Evolutionary conservation across 2,888 invertebrate species (phyloP).

Genomic region (Melanophora roralis): DNA sequence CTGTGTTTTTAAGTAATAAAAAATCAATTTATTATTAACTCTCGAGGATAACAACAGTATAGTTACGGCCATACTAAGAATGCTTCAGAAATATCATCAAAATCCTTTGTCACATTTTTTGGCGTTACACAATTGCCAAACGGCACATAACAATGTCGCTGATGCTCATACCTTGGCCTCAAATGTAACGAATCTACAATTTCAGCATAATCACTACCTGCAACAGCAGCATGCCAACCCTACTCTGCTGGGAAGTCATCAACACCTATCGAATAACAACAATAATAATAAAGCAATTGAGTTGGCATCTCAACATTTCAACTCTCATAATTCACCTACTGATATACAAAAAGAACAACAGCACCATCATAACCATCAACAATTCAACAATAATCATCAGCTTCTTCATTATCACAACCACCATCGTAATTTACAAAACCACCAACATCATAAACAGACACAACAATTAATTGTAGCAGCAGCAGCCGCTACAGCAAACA

Average conservation of each 20-base stretch:
- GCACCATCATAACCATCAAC: conserved; percentile 32
- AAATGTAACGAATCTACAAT: conserved; percentile 67
- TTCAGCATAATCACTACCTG: conserved; percentile 65
- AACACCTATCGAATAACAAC: conserved; percentile 33
- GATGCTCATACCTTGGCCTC: conserved; percentile 67
- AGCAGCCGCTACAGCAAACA: conserved; percentile 67
- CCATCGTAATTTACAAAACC: conserved; percentile 47
- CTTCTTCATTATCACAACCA: conserved; percentile 43
- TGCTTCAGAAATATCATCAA: conserved; percentile 78
- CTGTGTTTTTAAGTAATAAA: neutral
- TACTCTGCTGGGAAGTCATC: conserved; percentile 45
- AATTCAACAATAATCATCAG: conserved; percentile 24
- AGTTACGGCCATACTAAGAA: conserved; percentile 67
- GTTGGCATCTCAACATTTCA: conserved; percentile 56
- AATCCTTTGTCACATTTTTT: conserved; percentile 77
- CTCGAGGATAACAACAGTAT: conserved; percentile 25
- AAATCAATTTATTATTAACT: conserved; percentile 41
- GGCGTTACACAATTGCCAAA: conserved; percentile 76
- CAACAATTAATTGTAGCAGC: conserved; percentile 72
- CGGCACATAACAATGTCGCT: conserved; percentile 65
- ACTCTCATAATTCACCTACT: conserved; percentile 54
- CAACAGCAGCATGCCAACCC: conserved; percentile 60
- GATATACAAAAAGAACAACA: conserved; percentile 36
- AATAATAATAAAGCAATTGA: conserved; percentile 51
- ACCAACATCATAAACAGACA: conserved; percentile 66